A percentile compares a stretch with the other conserved stretches of the same genome.
These are phyloP conservation scores for Zaprionus gabonicus DNA, from an alignment of 1,140 invertebrate species.

Conservation along the genomic window DNA sequence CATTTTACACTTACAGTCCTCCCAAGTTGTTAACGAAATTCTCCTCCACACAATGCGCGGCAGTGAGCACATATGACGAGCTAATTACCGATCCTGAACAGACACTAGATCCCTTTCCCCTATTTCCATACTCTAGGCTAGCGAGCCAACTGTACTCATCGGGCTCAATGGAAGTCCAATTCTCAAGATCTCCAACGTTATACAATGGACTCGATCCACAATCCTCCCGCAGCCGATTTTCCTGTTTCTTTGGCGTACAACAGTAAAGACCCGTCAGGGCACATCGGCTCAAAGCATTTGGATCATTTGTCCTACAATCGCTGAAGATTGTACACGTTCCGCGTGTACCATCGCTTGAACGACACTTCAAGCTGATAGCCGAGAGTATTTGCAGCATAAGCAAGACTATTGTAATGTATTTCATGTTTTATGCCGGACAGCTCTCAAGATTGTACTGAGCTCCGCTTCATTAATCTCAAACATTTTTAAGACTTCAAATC, in stretches of 20 bases:
- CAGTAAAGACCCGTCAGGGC: neutral
- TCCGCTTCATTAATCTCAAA: neutral
- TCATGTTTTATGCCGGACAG: neutral
- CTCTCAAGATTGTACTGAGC: neutral
- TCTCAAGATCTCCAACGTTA: neutral
- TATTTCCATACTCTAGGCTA: neutral
- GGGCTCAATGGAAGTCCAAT: neutral
- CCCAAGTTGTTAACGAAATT: neutral
- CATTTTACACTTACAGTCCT: neutral
- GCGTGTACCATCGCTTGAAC: neutral
- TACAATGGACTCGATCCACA: neutral
- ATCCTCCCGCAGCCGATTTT: neutral
- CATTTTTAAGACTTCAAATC: too few relatives aligned
- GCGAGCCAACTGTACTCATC: constrained; percentile 2
- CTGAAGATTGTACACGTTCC: neutral
- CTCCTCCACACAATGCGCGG: neutral
- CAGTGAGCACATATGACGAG: neutral
- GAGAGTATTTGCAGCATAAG: neutral
- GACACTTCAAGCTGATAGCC: neutral
- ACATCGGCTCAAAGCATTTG: neutral
- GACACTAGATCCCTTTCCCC: neutral
- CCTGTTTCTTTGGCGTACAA: neutral
- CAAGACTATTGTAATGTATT: neutral
- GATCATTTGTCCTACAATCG: neutral
- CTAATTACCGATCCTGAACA: neutral